A percentile compares a stretch with the other conserved stretches of the same genome.
Evolutionary conservation across 1,140 invertebrate genomes (phyloP).

Genomic region (Cyrtorhinus lividipennis): DNA sequence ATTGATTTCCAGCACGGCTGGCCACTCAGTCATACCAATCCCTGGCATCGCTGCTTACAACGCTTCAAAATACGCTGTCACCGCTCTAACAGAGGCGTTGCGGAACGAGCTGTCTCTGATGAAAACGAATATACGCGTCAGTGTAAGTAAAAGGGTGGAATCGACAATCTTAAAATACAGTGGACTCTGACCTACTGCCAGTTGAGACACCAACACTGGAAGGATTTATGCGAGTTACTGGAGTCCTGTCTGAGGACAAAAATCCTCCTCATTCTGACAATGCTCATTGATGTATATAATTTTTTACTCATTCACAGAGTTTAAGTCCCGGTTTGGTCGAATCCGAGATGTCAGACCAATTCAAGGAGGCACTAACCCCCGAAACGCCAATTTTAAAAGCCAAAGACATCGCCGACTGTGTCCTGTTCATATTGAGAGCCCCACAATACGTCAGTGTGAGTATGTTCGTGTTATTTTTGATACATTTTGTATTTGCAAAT

Average conservation of each 20-base stretch:
- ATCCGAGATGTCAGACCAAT: neutral
- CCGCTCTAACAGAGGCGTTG: slow-evolving; percentile 39
- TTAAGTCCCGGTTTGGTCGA: slow-evolving; percentile 3
- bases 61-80: slow-evolving; percentile 42
- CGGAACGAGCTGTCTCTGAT: slow-evolving; percentile 38
- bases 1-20: slow-evolving; percentile 20
- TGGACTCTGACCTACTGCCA: neutral
- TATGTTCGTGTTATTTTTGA: neutral
- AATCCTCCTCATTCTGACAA: too few species aligned
- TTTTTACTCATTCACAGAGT: too few species aligned
- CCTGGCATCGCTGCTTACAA: slow-evolving; percentile 36
- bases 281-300: too few species aligned
- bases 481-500: too few species aligned
- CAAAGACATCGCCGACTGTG: slow-evolving; percentile 36
- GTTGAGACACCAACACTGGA: neutral
- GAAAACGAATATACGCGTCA: slow-evolving; percentile 40
- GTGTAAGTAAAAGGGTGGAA: slow-evolving; percentile 31
- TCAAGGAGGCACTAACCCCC: neutral
- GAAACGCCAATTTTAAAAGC: slow-evolving; percentile 26
- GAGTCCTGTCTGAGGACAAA: neutral
- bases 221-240: neutral
- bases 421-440: slow-evolving; percentile 35
- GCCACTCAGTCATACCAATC: slow-evolving; percentile 25
- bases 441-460: slow-evolving; percentile 35
- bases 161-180: neutral